A percentile compares a stretch with the other conserved stretches of the same genome.
Evolutionary conservation across 2,888 invertebrate genomes (phyloP).

Genomic region (Arge pagana): DNA sequence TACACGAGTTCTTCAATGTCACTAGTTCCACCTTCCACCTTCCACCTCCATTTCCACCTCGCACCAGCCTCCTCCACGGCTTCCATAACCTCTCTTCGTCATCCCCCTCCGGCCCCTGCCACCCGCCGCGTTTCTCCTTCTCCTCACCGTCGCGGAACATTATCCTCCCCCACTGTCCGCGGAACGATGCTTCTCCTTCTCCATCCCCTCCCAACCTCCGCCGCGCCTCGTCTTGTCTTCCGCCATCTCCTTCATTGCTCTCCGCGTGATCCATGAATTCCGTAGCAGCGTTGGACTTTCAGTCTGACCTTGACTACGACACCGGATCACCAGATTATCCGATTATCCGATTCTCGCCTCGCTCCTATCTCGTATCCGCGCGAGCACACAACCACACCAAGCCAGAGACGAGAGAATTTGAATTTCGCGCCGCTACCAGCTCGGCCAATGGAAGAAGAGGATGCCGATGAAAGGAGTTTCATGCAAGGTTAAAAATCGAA

Average conservation of each 20-base stretch:
- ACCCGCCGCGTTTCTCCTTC: no score
- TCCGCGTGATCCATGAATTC: slow-evolving; percentile 11
- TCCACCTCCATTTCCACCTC: no score
- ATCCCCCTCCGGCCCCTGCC: slow-evolving; percentile 14
- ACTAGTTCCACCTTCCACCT: slow-evolving; percentile 5
- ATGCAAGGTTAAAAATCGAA: slow-evolving; percentile 16
- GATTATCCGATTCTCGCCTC: slow-evolving; percentile 6
- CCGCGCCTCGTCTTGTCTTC: not conserved
- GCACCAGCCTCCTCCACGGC: not conserved
- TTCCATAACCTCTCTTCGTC: slow-evolving; percentile 12
- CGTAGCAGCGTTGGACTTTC: slow-evolving; percentile 8
- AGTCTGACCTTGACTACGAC: slow-evolving; percentile 13
- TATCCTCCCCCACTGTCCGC: not conserved
- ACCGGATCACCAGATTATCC: slow-evolving; percentile 14
- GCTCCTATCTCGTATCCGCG: not conserved
- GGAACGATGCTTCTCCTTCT: not conserved
- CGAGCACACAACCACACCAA: not conserved
- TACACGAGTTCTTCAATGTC: slow-evolving; percentile 21
- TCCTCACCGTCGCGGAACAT: not conserved
- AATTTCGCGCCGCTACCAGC: slow-evolving; percentile 6
- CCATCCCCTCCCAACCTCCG: slow-evolving; percentile 2
- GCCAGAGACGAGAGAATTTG: slow-evolving; percentile 1
- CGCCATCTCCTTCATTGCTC: not conserved
- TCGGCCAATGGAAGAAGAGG: not conserved
- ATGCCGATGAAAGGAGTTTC: not conserved